phyloP scores from a whole-genome alignment of 2,113 vertebrate species.

The Pollachius pollachius region DNA sequence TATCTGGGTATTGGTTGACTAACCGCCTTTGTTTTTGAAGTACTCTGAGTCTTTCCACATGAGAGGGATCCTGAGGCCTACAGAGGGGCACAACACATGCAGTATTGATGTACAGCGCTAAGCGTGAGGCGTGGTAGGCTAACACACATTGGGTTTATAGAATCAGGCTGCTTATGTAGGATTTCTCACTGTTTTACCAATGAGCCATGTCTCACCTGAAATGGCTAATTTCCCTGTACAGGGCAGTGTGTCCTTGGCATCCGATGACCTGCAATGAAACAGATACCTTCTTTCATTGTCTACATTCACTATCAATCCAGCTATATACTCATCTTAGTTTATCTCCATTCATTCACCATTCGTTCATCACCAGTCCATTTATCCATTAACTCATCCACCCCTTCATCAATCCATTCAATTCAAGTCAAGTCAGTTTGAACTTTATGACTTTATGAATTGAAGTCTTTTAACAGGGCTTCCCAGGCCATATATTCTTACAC shows the following conservation, averaged over 20 bases:
- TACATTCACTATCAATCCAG: conserved; percentile 20
- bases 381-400: too few species aligned
- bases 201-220: conserved; percentile 69
- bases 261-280: conserved; percentile 69
- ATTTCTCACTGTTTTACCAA: not conserved
- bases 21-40: conserved; percentile 93
- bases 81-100: not conserved
- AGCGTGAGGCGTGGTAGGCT: not conserved
- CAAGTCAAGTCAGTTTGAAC: too few species aligned
- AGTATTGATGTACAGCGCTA: not conserved
- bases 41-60: conserved; percentile 97
- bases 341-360: too few species aligned
- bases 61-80: conserved; percentile 87
- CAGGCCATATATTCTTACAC: too few species aligned
- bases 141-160: too few species aligned
- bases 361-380: too few species aligned
- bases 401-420: too few species aligned
- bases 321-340: conserved; percentile 27
- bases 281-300: not conserved
- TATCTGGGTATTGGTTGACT: conserved; percentile 24
- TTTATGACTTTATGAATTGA: too few species aligned
- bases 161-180: too few species aligned
- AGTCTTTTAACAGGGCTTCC: too few species aligned
- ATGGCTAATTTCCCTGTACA: conserved; percentile 78
- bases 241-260: conserved; percentile 62